Base-by-base conservation (phyloP, 2,113 vertebrate species). In the Scalopus aquaticus region DNA sequence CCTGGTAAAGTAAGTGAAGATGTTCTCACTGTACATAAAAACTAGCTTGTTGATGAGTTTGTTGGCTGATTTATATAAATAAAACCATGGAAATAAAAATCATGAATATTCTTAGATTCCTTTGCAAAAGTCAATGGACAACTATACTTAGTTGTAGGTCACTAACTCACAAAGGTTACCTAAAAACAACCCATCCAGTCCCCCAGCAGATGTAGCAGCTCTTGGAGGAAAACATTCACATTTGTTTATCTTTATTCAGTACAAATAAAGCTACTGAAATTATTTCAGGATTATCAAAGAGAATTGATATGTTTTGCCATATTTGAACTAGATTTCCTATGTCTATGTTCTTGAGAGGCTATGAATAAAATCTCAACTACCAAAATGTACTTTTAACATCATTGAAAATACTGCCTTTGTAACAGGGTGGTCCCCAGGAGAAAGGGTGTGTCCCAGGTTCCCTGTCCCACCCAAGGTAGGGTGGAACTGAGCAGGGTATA, bases 321-420 rank as follows among this genome's bases (percentile, higher is more conserved):
- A 78, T 54, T 60, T 91, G 42, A 93, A 72, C 80, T 70, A 80
- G 24, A 81, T 83, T 78, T 87, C 65, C 86, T 30, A 20, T 58
- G 58, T 8, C 37, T 65, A 44, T 19, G 0, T 2, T 73, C 70
- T 54, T 88, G 6, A 83, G 51, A 37, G 1, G 32, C 58, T 60
- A 78, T 11, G 32, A 44, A 85, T 62, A 24, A 74, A 91, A 65
- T 58, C 76, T 81, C 54, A 81, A 78, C 30, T 73, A 16, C 64
- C 54, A 90, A 93, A 92, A 67, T 67, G 24, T 67, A 67, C 26
- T 73, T 93, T 93, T 67, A 85, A 5, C 69, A 35, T 54, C 46
- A 65, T 26, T 95, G 54, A 56, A 96, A 90, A 87, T 42, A 17
- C 15, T 92, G 58, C n/a, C n/a, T n/a, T n/a, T n/a, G n/a, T n/a